A percentile compares a stretch with the other conserved stretches of the same genome.
Conservation (phyloP, 1,140 invertebrate genomes). For the Drosophila bocqueti region DNA sequence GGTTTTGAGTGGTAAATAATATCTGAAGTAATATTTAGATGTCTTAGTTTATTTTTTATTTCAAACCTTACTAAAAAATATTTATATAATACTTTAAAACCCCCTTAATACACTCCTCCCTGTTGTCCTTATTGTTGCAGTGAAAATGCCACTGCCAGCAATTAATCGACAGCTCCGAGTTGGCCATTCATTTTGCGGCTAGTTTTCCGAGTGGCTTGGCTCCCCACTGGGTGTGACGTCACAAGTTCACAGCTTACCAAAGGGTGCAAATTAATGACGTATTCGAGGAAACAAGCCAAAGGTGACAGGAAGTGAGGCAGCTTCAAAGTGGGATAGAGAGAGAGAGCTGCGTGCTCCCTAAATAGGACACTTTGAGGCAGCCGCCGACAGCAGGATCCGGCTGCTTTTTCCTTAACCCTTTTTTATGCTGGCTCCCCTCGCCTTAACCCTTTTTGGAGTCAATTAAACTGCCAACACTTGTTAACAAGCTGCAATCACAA, state of each 20-base stretch:
- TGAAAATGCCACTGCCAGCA: slow-evolving; percentile 71
- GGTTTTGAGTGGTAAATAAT: not conserved
- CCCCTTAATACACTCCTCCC: not conserved
- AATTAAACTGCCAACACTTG: slow-evolving; percentile 85
- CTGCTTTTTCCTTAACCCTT: slow-evolving; percentile 8
- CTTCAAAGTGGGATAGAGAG: slow-evolving; percentile 7
- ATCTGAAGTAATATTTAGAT: not conserved
- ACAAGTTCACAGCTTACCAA: slow-evolving; percentile 46
- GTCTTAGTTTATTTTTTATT: too few relatives aligned
- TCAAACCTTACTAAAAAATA: not conserved
- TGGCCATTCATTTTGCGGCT: slow-evolving; percentile 47
- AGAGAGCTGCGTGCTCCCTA: slow-evolving; percentile 8
- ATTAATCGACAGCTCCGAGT: slow-evolving; percentile 72
- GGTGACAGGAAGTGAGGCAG: slow-evolving; percentile 46
- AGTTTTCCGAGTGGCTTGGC: slow-evolving; percentile 27
- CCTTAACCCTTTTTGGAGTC: slow-evolving; percentile 45
- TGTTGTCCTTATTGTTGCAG: slow-evolving; percentile 38
- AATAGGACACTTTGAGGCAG: slow-evolving; percentile 64
- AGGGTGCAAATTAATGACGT: slow-evolving; percentile 44
- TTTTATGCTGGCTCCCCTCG: not conserved
- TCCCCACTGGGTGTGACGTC: slow-evolving; percentile 58
- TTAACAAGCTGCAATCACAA: slow-evolving; percentile 84
- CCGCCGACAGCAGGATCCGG: slow-evolving; percentile 69
- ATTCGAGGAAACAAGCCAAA: slow-evolving; percentile 12
- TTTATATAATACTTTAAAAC: not conserved